Evolutionary conservation across 2,797 vertebrate genomes (phyloP).

Genomic region (Leptoclinus maculatus): DNA sequence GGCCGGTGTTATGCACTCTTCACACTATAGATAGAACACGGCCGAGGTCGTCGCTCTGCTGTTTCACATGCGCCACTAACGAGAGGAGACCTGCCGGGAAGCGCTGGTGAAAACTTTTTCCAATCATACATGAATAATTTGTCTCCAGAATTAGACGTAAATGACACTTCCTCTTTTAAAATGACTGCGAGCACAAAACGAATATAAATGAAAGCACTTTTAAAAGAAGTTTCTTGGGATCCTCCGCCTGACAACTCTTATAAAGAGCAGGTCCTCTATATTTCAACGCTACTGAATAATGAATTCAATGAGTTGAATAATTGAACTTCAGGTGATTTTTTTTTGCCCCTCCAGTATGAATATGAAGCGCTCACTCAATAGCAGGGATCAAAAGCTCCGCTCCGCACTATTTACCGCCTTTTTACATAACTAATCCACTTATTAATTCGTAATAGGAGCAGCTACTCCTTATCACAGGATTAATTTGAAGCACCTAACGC

Average conservation of each 20-base stretch:
- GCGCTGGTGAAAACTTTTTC: not conserved
- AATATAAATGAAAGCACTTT: conserved; percentile 19
- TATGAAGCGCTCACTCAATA: not conserved
- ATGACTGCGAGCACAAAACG: not conserved
- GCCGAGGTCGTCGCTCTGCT: conserved; percentile 24
- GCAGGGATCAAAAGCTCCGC: conserved; percentile 10
- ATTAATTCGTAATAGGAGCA: conserved; percentile 68
- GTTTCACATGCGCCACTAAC: conserved; percentile 20
- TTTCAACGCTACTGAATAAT: conserved; percentile 52
- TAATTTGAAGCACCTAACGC: conserved; percentile 59
- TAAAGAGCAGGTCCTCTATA: conserved; percentile 22
- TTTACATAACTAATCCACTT: conserved; percentile 61
- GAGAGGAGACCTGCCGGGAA: conserved; percentile 11
- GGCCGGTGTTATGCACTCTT: conserved; percentile 30
- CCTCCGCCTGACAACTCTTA: conserved; percentile 16
- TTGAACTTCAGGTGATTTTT: conserved; percentile 47
- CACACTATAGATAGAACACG: conserved; percentile 57
- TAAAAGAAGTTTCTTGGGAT: conserved; percentile 5
- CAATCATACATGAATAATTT: conserved; percentile 3
- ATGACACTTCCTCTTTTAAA: conserved; percentile 14
- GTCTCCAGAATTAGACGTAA: conserved; percentile 22
- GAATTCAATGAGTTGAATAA: conserved; percentile 57
- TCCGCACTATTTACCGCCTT: conserved; percentile 58
- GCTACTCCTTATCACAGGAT: conserved; percentile 70
- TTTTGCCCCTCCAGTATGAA: conserved; percentile 1